phyloP scores from a whole-genome alignment of 2,888 invertebrate species.

The Pristionchus exspectatus region DNA sequence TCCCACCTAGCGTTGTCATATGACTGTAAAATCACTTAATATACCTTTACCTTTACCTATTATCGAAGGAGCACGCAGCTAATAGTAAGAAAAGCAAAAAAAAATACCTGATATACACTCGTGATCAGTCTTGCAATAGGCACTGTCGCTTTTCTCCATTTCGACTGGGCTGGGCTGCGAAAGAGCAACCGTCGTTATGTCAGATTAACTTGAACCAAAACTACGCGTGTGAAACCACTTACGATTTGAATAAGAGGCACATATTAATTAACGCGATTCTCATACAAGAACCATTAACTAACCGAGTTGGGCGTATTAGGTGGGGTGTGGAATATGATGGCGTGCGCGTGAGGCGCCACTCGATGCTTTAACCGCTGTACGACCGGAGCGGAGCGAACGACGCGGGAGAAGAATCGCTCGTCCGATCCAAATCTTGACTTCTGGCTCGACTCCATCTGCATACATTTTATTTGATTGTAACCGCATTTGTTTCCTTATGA shows the following conservation, averaged over 20 bases:
- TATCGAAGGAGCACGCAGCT: too few species aligned
- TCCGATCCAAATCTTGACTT: background rate
- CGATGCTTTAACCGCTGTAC: conserved; percentile 21
- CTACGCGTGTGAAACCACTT: too few species aligned
- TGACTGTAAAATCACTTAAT: too few species aligned
- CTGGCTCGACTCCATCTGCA: conserved; percentile 10
- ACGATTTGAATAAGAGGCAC: too few species aligned
- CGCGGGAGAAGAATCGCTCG: conserved; percentile 31
- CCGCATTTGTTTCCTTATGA: too few species aligned
- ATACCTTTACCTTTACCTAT: too few species aligned
- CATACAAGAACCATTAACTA: background rate
- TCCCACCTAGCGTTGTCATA: too few species aligned
- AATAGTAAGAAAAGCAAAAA: too few species aligned
- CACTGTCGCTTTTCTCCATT: conserved; percentile 24
- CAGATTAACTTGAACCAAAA: background rate
- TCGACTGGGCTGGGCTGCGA: conserved; percentile 20
- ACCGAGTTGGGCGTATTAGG: conserved; percentile 47
- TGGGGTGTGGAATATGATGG: conserved; percentile 40
- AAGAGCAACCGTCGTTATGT: too few species aligned
- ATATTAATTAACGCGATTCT: too few species aligned
- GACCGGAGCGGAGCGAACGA: conserved; percentile 28
- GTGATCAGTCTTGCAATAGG: conserved; percentile 39
- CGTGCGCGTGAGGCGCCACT: conserved; percentile 29
- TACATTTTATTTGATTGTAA: too few species aligned
- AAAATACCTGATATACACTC: conserved; percentile 26